Evolutionary conservation across 2,113 vertebrate species (phyloP).

Genomic region (Capricornis sumatraensis): DNA sequence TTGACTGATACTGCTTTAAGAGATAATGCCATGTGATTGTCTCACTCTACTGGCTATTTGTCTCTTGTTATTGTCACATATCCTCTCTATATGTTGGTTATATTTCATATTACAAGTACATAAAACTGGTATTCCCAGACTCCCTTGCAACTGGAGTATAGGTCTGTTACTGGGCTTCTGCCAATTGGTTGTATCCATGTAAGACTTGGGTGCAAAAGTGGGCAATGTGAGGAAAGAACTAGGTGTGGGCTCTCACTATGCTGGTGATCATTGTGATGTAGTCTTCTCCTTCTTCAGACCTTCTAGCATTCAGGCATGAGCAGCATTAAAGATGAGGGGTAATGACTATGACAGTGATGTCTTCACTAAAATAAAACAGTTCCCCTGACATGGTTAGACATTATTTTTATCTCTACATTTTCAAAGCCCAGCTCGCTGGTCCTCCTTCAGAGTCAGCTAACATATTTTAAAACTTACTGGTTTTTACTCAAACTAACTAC

Average conservation of each 20-base stretch:
- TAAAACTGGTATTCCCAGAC: not conserved
- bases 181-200: no score
- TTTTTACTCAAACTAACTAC: not conserved
- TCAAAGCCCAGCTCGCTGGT: not conserved
- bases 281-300: not conserved
- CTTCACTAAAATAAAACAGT: not conserved
- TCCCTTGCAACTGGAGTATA: not conserved
- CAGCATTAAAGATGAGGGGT: not conserved
- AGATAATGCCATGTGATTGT: not conserved
- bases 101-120: not conserved
- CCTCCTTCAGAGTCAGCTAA: not conserved
- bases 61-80: not conserved
- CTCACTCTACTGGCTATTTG: not conserved
- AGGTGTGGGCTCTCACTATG: no score
- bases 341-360: not conserved
- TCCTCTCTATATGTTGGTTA: not conserved
- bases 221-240: not conserved
- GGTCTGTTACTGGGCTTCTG: not conserved
- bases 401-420: not conserved
- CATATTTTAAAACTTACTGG: not conserved
- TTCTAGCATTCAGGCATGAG: not conserved
- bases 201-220: not conserved
- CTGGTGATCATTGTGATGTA: not conserved
- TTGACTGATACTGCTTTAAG: not conserved
- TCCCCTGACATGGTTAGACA: not conserved